phyloP scores from a whole-genome alignment of 2,888 invertebrate species.

The Philopedon plagiatum region DNA sequence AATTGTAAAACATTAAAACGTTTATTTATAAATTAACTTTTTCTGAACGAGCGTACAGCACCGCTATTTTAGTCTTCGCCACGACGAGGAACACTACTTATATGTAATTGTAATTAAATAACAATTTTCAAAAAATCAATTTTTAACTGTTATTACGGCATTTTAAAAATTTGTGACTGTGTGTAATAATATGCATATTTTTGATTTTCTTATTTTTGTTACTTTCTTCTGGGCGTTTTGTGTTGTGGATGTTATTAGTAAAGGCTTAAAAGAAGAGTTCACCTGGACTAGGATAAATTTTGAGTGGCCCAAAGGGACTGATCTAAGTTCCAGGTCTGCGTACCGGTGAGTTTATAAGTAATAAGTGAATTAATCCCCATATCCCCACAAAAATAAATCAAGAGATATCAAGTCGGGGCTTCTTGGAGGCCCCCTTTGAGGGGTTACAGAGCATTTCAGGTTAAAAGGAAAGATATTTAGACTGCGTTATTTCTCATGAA shows the following conservation, averaged over 20 bases:
- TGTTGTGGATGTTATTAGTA: constrained; percentile 44
- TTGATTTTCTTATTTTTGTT: background rate
- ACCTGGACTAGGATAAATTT: constrained; percentile 65
- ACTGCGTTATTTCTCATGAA: too few species aligned
- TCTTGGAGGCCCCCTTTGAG: too few species aligned
- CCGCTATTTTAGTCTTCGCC: background rate
- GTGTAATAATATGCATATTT: background rate
- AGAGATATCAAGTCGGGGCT: background rate
- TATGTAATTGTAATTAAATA: background rate
- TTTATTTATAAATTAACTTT: background rate
- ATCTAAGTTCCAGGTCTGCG: constrained; percentile 14
- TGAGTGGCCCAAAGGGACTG: constrained; percentile 52
- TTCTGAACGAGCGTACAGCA: too few species aligned
- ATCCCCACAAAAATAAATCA: too few species aligned
- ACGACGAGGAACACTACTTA: background rate
- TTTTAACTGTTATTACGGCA: too few species aligned
- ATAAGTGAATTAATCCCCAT: too few species aligned
- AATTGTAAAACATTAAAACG: background rate
- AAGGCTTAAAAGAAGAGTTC: constrained; percentile 64
- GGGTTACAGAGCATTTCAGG: too few species aligned
- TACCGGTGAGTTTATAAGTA: constrained; percentile 23
- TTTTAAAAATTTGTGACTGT: too few species aligned
- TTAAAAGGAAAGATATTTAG: too few species aligned
- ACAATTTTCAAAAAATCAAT: background rate
- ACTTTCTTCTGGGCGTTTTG: background rate